Evolutionary conservation across 92 coral and sea anemone genomes (phyloP).

Genomic region (Epizoanthus fatuus): DNA sequence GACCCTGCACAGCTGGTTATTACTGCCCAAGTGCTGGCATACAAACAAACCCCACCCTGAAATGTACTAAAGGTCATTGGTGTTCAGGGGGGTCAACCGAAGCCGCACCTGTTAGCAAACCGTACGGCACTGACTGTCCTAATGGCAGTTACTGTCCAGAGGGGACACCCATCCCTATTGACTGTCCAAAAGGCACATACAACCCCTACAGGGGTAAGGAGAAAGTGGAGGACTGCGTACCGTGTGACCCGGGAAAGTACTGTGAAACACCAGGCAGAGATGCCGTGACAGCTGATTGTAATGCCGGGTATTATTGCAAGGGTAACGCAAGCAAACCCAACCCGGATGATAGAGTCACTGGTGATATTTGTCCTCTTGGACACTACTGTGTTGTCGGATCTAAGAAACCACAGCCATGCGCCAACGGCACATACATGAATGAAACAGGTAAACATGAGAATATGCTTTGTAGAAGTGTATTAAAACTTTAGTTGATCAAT

Average conservation of each 20-base stretch:
- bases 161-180: constrained; percentile 91
- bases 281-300: constrained; percentile 84
- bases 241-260: constrained; percentile 97
- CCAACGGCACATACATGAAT: constrained; percentile 95
- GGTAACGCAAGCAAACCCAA: constrained; percentile 74
- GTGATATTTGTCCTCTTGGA: constrained; percentile 90
- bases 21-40: constrained; percentile 81
- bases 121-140: constrained; percentile 91
- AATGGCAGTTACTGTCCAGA: constrained; percentile 98
- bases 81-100: constrained; percentile 88
- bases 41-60: constrained; percentile 68
- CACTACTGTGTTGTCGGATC: constrained; percentile 86
- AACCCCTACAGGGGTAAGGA: constrained; percentile 90
- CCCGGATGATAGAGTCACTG: constrained; percentile 86
- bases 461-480: no score
- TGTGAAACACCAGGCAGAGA: constrained; percentile 85
- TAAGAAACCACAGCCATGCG: constrained; percentile 76
- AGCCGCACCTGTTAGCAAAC: constrained; percentile 74
- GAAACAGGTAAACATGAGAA: constrained; percentile 78
- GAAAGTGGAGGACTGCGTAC: constrained; percentile 79
- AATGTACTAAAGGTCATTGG: constrained; percentile 94
- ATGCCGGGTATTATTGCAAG: constrained; percentile 84
- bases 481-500: no score
- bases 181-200: constrained; percentile 92
- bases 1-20: constrained; percentile 90